Evolutionary conservation across 2,797 vertebrate species (phyloP), one percentile per base, ranked within the genome.

Genomic region (Sarcophilus harrisii): DNA sequence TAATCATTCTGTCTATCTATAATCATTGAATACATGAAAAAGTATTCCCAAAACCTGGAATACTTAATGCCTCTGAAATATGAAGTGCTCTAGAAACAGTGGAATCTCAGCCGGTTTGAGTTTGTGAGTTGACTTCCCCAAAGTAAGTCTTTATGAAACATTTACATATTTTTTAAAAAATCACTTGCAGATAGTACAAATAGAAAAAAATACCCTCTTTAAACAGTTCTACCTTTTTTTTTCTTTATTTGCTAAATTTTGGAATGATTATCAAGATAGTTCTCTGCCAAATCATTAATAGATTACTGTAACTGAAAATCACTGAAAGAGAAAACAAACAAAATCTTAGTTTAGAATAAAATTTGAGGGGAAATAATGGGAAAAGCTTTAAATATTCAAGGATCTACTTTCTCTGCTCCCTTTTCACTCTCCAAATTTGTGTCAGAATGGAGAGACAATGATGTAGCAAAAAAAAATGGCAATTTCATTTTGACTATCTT

Each of bases 301-400:
- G 92, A 81, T 95, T 96, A 97, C 97, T 96, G 59, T n/a, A 91
- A 55, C 57, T 9, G 10, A 55, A 55, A 4, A 94, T 97, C 52
- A 59, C 97, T 91, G 62, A 96, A 96, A 96, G 95, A 66, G 96
- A 95, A 95, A 49, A 57, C 95, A 93, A 90, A 55, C 54, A 10
- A 97, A 91, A 93, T 14, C 94, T 95, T 87, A 10, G 97, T 94
- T 95, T 96, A 95, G 58, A 95, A 96, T 93, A 93, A 11, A 6
- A 66, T 4, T 90, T 97, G n/a, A 45, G 32, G 28, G 92, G 38
- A 97, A 96, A 38, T 93, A 91, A 97, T 96, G 90, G 73, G 52
- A 92, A 95, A 96, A 32, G 5, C 11, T 91, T 93, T 92, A 32
- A 62, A 32, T 62, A 30, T 32, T 62, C 30, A 62, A 62, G 30